Conservation (phyloP, 2,888 invertebrate species). For the Dascillus cervinus region DNA sequence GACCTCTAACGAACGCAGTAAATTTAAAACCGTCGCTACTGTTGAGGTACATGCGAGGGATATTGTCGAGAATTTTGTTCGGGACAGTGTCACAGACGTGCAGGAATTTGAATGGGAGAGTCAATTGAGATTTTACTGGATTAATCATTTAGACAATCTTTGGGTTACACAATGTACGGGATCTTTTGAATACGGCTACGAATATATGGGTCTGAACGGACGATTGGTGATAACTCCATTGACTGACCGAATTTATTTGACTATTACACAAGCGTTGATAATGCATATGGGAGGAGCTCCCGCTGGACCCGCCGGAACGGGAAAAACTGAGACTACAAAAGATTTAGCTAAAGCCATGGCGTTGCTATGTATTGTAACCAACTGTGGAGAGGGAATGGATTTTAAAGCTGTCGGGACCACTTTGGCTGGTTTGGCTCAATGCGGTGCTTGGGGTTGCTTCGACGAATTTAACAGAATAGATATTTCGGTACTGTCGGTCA, state of each 20-base stretch:
- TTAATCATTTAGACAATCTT: conserved; percentile 69
- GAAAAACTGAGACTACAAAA: conserved; percentile 88
- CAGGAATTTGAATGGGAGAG: conserved; percentile 92
- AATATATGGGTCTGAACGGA: conserved; percentile 91
- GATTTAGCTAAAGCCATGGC: conserved; percentile 88
- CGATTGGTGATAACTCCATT: conserved; percentile 86
- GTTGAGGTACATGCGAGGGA: conserved; percentile 90
- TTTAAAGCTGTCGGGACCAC: conserved; percentile 74
- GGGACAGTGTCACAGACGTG: conserved; percentile 73
- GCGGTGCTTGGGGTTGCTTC: conserved; percentile 94
- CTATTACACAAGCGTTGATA: conserved; percentile 85
- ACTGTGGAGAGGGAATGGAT: conserved; percentile 93
- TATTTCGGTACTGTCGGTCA: conserved; percentile 85
- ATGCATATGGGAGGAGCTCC: conserved; percentile 91
- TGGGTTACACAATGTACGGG: conserved; percentile 81
- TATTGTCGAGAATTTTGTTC: conserved; percentile 75
- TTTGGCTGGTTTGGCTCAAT: conserved; percentile 70
- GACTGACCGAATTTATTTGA: conserved; percentile 87
- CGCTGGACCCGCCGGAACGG: conserved; percentile 76
- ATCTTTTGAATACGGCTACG: conserved; percentile 85
- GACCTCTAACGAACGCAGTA: conserved; percentile 71
- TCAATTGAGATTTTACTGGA: conserved; percentile 88
- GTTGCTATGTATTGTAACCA: conserved; percentile 74
- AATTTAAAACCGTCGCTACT: conserved; percentile 83
- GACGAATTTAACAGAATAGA: conserved; percentile 93